Evolutionary conservation across 2,113 vertebrate species (phyloP).

Genomic region (Bubalus kerabau): DNA sequence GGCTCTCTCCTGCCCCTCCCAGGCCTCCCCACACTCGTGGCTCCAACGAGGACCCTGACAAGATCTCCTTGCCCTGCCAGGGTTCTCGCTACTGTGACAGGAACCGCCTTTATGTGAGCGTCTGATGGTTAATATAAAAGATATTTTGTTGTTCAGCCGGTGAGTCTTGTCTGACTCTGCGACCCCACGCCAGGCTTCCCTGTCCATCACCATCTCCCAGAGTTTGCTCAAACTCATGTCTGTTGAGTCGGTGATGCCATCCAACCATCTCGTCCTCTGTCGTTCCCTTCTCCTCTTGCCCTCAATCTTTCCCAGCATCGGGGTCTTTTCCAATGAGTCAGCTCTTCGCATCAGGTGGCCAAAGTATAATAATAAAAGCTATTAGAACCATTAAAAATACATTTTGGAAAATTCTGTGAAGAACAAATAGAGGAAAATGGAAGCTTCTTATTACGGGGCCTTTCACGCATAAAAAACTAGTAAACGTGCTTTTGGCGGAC

Average conservation of each 20-base stretch:
- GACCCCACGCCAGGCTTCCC: neutral
- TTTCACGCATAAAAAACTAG: neutral
- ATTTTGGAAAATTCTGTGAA: neutral
- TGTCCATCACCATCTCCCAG: neutral
- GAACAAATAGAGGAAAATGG: neutral
- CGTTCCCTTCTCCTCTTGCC: neutral
- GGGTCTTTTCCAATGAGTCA: neutral
- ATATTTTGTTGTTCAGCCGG: neutral
- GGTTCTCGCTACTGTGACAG: neutral
- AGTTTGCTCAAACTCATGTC: neutral
- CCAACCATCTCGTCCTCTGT: neutral
- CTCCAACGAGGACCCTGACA: neutral
- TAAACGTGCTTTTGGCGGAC: neutral
- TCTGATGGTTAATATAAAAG: neutral
- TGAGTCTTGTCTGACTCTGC: neutral
- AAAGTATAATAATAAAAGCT: neutral
- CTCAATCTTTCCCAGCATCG: neutral
- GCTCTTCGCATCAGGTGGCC: neutral
- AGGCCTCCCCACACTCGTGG: neutral
- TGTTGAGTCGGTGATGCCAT: neutral
- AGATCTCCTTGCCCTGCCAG: neutral
- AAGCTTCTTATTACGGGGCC: neutral
- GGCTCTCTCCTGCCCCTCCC: neutral
- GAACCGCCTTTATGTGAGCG: neutral
- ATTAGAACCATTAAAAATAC: neutral